Conservation (phyloP, 2,113 vertebrate species). For the Brachypodius melanocephalos region DNA sequence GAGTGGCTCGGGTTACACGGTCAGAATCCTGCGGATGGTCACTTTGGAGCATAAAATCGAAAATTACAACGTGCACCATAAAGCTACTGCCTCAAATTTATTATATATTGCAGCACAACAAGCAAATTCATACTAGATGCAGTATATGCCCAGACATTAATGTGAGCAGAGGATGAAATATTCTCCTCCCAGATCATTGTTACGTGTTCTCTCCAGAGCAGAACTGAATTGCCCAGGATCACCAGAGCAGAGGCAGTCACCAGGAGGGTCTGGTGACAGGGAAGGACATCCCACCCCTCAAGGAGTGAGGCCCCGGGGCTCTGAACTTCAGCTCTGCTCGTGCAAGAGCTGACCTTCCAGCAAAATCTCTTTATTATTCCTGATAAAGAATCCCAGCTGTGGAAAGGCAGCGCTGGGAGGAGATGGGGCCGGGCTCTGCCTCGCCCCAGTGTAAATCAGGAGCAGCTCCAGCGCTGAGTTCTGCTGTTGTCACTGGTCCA, state of each 20-base stretch:
- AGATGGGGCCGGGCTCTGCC: background rate
- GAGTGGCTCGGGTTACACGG: background rate
- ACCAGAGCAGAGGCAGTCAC: background rate
- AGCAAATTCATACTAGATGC: constrained; percentile 56
- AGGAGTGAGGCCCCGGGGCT: background rate
- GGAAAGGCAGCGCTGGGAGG: background rate
- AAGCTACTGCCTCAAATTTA: constrained; percentile 54
- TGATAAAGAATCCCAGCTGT: constrained; percentile 35
- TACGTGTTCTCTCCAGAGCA: background rate
- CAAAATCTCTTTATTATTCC: constrained; percentile 43
- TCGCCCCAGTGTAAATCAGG: background rate
- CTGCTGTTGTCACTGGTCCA: background rate
- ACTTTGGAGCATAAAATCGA: constrained; percentile 50
- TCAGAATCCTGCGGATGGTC: constrained; percentile 42
- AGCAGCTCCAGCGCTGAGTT: background rate
- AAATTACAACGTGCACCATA: constrained; percentile 47
- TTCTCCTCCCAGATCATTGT: background rate
- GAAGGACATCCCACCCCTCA: background rate
- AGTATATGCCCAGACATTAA: constrained; percentile 49
- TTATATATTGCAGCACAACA: constrained; percentile 57
- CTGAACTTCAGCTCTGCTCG: background rate
- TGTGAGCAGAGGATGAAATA: constrained; percentile 43
- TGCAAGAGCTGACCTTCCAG: constrained; percentile 1
- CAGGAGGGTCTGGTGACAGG: fast-evolving
- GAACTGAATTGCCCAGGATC: background rate